Evolutionary conservation across 2,888 invertebrate species (phyloP).

Genomic region (Metopia argyrocephala): DNA sequence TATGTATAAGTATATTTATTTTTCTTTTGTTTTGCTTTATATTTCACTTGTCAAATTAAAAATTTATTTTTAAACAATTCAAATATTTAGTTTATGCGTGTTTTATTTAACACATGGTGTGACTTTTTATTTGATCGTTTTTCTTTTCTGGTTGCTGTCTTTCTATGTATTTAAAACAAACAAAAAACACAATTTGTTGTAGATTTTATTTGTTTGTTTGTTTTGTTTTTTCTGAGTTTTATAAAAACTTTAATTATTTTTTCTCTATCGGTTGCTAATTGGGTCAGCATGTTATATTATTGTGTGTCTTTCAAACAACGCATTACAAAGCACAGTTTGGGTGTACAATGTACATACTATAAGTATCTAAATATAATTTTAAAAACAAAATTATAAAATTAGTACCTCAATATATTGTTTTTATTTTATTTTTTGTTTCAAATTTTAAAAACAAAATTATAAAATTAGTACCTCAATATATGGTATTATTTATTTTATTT

Average conservation of each 20-base stretch:
- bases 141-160: too few relatives aligned
- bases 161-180: too few relatives aligned
- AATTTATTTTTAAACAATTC: background rate
- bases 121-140: too few relatives aligned
- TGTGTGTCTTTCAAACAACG: conserved; percentile 20
- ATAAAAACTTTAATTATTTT: conserved; percentile 10
- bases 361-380: background rate
- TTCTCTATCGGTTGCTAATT: conserved; percentile 48
- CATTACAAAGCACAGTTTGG: too few relatives aligned
- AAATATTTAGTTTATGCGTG: conserved; percentile 8
- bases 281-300: conserved; percentile 51
- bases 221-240: conserved; percentile 4
- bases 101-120: too few relatives aligned
- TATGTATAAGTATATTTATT: too few relatives aligned
- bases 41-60: conserved; percentile 27
- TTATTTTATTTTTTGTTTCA: too few relatives aligned
- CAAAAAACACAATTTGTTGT: too few relatives aligned
- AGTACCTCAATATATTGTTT: too few relatives aligned
- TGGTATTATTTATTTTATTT: background rate
- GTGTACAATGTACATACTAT: background rate
- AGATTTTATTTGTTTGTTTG: background rate
- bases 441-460: too few relatives aligned
- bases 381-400: background rate
- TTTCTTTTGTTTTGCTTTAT: too few relatives aligned
- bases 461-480: too few relatives aligned